A percentile compares a stretch with the other conserved stretches of the same genome.
These are phyloP conservation scores for Holocentrus rufus DNA, from an alignment of 2,797 vertebrate genomes.

Conservation along the genomic window DNA sequence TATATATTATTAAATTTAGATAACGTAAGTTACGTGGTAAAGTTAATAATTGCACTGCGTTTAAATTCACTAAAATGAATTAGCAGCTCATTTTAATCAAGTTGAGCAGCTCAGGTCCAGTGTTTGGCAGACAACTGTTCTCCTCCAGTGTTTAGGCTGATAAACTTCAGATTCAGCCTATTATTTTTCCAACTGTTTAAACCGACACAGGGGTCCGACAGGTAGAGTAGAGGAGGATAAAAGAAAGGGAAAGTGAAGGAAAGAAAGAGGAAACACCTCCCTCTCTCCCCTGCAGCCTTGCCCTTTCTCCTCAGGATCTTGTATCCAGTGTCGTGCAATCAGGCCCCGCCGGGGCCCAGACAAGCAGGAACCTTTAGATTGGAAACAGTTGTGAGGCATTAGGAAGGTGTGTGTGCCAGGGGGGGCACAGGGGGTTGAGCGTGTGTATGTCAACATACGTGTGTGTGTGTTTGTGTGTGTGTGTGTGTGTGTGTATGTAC, in stretches of 20 bases:
- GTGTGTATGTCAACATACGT: constrained; percentile 51
- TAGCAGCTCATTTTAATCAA: constrained; percentile 41
- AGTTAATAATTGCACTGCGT: constrained; percentile 7
- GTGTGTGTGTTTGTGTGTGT: constrained; percentile 36
- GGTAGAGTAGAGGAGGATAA: constrained; percentile 61
- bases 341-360: constrained; percentile 83
- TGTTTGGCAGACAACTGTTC: constrained; percentile 74
- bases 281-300: constrained; percentile 69
- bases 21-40: background rate
- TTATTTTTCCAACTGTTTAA: constrained; percentile 48
- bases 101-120: constrained; percentile 14
- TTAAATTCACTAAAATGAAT: constrained; percentile 39
- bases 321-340: constrained; percentile 82
- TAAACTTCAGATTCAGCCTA: constrained; percentile 53
- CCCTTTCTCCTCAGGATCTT: constrained; percentile 76
- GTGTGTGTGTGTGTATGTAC: constrained; percentile 46
- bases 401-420: constrained; percentile 80
- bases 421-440: constrained; percentile 51
- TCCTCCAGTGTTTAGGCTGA: constrained; percentile 59
- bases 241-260: constrained; percentile 45
- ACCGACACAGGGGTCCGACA: constrained; percentile 74
- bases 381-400: constrained; percentile 86
- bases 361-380: constrained; percentile 88
- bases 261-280: constrained; percentile 53
- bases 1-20: too few species aligned